Evolutionary conservation across 2,888 invertebrate genomes (phyloP).

Genomic region (Incurvaria masculella): DNA sequence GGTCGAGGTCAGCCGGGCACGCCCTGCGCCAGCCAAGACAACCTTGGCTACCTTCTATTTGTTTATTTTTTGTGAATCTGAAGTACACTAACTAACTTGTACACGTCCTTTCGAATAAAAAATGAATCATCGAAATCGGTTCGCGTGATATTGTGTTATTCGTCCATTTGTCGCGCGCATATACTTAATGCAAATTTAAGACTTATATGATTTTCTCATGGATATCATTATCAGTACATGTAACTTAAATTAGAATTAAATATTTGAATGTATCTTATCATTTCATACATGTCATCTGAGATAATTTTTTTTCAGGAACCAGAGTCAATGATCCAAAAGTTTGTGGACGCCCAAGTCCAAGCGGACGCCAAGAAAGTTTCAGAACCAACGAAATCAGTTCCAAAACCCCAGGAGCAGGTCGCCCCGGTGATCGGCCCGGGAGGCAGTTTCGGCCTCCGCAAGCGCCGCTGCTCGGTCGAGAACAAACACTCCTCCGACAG

Average conservation of each 20-base stretch:
- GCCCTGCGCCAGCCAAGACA: too few relatives aligned
- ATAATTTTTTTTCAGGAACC: slow-evolving; percentile 29
- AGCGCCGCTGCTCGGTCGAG: slow-evolving; percentile 58
- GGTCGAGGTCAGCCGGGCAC: too few relatives aligned
- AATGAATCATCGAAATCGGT: too few relatives aligned
- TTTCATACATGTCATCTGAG: background rate
- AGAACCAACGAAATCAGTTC: slow-evolving; percentile 29
- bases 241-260: background rate
- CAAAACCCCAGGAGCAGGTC: slow-evolving; percentile 29
- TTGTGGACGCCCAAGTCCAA: slow-evolving; percentile 35
- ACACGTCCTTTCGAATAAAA: too few relatives aligned
- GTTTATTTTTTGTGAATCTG: too few relatives aligned
- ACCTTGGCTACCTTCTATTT: too few relatives aligned
- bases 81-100: too few relatives aligned
- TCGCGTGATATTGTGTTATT: too few relatives aligned
- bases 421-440: slow-evolving; percentile 24
- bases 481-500: slow-evolving; percentile 56
- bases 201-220: too few relatives aligned
- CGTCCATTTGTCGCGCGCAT: too few relatives aligned
- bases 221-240: too few relatives aligned
- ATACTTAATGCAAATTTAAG: too few relatives aligned
- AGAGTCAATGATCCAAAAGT: slow-evolving; percentile 35
- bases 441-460: slow-evolving; percentile 54
- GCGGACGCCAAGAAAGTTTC: slow-evolving; percentile 41
- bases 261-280: background rate